phyloP scores from a whole-genome alignment of 2,888 invertebrate species.

The Tenthredo livida region DNA sequence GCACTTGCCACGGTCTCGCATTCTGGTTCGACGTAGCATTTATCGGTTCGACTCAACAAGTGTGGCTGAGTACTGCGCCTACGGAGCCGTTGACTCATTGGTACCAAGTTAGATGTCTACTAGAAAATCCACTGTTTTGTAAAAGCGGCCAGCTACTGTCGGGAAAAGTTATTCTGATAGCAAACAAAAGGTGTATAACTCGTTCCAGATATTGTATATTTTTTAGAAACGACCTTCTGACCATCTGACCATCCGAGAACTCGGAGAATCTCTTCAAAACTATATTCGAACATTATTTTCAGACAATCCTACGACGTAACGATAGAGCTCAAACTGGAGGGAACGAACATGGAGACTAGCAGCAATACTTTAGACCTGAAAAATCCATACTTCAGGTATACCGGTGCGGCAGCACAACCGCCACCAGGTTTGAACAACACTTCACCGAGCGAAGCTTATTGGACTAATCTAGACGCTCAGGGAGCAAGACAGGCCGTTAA shows the following conservation, averaged over 20 bases:
- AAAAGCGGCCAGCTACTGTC: constrained; percentile 95
- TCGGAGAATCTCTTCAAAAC: too few species aligned
- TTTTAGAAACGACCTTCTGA: too few species aligned
- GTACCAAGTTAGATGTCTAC: constrained; percentile 98
- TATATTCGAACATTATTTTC: constrained; percentile 61
- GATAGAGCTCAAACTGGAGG: constrained; percentile 94
- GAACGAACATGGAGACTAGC: constrained; percentile 89
- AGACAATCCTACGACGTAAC: constrained; percentile 99
- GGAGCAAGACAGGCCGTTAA: constrained; percentile 84
- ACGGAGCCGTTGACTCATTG: constrained; percentile 99
- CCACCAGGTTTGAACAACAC: constrained; percentile 95
- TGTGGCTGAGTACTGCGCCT: constrained; percentile 98
- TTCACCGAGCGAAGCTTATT: constrained; percentile 96
- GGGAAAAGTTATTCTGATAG: constrained; percentile 92
- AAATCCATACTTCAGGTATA: constrained; percentile 98
- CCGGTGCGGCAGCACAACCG: constrained; percentile 94
- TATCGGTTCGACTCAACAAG: constrained; percentile 91
- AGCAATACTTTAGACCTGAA: constrained; percentile 97
- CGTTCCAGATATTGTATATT: background rate
- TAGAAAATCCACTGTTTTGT: constrained; percentile 96
- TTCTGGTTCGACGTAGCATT: constrained; percentile 99
- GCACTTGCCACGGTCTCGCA: constrained; percentile 97
- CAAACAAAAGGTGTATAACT: constrained; percentile 89
- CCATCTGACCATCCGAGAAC: too few species aligned
- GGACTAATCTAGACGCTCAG: constrained; percentile 91